A percentile compares a stretch with the other conserved stretches of the same genome.
phyloP scores from a whole-genome alignment of 1,140 invertebrate genomes.

The Halictus rubicundus region DNA sequence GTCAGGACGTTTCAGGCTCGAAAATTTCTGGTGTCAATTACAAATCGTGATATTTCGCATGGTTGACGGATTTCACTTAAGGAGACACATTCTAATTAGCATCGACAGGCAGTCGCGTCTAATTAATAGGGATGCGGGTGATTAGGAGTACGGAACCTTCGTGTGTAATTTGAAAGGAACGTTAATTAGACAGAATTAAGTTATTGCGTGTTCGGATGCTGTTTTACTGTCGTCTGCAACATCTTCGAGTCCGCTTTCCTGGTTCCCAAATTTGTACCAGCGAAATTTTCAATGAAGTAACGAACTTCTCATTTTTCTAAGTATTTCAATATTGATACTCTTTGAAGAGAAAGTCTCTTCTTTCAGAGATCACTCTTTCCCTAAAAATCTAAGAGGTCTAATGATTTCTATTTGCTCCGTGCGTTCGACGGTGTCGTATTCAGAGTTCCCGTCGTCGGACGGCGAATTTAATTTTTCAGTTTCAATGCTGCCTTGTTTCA shows the following conservation, averaged over 20 bases:
- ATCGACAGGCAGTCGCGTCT: slow-evolving; percentile 6
- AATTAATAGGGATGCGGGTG: slow-evolving; percentile 32
- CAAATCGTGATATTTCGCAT: too few species aligned
- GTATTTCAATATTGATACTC: background rate
- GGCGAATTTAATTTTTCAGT: too few species aligned
- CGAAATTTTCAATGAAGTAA: background rate
- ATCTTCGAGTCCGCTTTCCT: background rate
- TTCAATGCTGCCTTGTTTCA: too few species aligned
- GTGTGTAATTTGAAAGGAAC: slow-evolving; percentile 8
- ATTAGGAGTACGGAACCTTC: slow-evolving; percentile 5
- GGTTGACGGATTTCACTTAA: background rate
- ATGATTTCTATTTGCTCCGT: background rate
- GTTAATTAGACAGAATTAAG: slow-evolving; percentile 38
- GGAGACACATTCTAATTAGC: slow-evolving; percentile 30
- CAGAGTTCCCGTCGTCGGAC: background rate
- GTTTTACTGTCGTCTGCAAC: background rate
- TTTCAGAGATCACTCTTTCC: too few species aligned
- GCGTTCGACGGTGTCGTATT: background rate
- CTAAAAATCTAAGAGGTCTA: background rate
- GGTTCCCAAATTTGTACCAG: background rate
- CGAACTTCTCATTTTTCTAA: background rate
- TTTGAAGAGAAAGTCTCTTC: too few species aligned
- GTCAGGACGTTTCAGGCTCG: background rate
- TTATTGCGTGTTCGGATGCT: slow-evolving; percentile 1
- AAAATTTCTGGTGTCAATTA: background rate